Evolutionary conservation across 2,113 vertebrate species (phyloP), one percentile per base, ranked within the genome.

Genomic region (Barbus barbus): DNA sequence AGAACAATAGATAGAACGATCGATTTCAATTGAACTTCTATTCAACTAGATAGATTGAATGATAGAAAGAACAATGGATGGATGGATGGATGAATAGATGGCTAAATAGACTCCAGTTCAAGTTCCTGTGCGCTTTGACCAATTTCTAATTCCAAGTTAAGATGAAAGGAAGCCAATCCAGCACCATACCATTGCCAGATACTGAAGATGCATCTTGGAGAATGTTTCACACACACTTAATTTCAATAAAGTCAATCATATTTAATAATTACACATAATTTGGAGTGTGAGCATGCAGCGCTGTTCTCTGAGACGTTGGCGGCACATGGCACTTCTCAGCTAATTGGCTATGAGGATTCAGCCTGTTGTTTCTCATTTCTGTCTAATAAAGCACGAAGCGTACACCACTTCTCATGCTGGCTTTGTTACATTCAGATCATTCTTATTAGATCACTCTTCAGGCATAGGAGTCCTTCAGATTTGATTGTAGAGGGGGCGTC

Each of bases 321-420:
- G 4, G 53, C 8, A 2, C 18, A 20, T 1, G 2, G 18, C 58
- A 38, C 61, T 60, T 38, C 76, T 79, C 46, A 22, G 53, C 33
- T 79, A 78, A 79, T 58, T 72, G 63, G 48, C 76, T 41, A 20
- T 78, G 75, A 28, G 46, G 22, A 69, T 58, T 56, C 28, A 71
- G 61, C 33, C 63, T 20, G 22, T 81, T 56, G 46, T 36, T 65
- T 67, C 73, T 85, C 82, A 79, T 81, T 86, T 75, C 81, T 56
- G 28, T 61, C 83, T 86, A 89, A 86, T 84, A 81, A 56, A 89
- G 84, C 46, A 83, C 63, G 60, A 53, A 28, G 46, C 38, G 81
- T 60, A 26, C 22, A 31, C 9, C 67, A 44, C 51, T 38, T 79
- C 67, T 78, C 69, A 78, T 31, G 74, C 69, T 72, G 1, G 67